These are phyloP conservation scores for Dreissena polymorpha DNA, from an alignment of 1,140 invertebrate genomes.

Conservation along the genomic window DNA sequence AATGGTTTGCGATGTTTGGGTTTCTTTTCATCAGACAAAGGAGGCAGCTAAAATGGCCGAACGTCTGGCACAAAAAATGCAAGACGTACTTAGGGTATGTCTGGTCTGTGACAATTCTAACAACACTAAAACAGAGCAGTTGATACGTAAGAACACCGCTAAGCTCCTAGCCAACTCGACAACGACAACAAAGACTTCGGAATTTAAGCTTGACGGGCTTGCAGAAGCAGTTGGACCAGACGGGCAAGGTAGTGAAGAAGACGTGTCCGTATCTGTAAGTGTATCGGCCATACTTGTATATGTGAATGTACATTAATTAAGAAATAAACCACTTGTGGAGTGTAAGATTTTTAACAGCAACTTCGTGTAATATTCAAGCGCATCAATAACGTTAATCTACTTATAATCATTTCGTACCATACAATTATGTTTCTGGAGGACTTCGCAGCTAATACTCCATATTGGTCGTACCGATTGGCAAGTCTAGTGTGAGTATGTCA, in stretches of 20 bases:
- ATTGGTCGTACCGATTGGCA: no score
- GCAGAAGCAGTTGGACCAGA: background rate
- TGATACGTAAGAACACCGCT: background rate
- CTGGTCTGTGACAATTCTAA: background rate
- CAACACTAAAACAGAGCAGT: slow-evolving; percentile 7
- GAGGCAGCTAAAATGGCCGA: background rate
- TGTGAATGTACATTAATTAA: no score
- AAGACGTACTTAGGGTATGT: slow-evolving; percentile 9
- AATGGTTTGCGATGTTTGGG: no score
- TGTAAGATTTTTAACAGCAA: no score
- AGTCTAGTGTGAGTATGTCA: no score
- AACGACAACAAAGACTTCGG: background rate
- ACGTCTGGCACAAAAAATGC: background rate
- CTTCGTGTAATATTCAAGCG: no score
- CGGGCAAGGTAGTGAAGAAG: background rate
- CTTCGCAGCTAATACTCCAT: no score
- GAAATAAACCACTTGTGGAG: no score
- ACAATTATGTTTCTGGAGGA: no score
- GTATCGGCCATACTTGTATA: no score
- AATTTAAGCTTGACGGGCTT: slow-evolving; percentile 9
- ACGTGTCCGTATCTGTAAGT: slow-evolving; percentile 36
- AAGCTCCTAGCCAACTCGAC: background rate
- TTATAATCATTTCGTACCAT: no score
- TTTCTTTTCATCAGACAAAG: background rate
- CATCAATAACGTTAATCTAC: no score